A percentile compares a stretch with the other conserved stretches of the same genome.
These are phyloP conservation scores for Zoanthus sansibaricus DNA, from an alignment of 92 coral and sea anemone genomes.

Conservation along the genomic window DNA sequence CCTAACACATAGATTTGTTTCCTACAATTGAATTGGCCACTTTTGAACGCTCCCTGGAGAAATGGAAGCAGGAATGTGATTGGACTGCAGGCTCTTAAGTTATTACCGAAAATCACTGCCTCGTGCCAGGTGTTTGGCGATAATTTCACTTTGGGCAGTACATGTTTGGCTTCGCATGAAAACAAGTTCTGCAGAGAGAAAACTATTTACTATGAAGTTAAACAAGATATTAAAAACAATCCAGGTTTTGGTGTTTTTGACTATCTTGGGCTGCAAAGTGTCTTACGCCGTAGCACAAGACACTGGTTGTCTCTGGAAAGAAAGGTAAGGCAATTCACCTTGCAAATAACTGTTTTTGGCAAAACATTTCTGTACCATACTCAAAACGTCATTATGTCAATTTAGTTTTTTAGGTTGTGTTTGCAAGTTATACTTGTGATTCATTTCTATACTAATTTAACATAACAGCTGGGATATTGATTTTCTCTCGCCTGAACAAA, in stretches of 20 bases:
- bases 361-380: neutral
- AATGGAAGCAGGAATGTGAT: slow-evolving; percentile 22
- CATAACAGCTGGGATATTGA: neutral
- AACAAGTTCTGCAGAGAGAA: slow-evolving; percentile 13
- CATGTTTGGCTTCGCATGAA: slow-evolving; percentile 17
- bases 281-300: neutral
- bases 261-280: neutral
- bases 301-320: slow-evolving; percentile 19
- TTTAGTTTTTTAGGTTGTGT: neutral
- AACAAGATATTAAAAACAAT: neutral
- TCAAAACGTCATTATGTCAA: neutral
- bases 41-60: slow-evolving; percentile 44
- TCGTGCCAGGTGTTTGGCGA: slow-evolving; percentile 66
- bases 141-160: slow-evolving; percentile 36
- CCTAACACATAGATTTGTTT: slow-evolving; percentile 22
- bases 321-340: slow-evolving; percentile 18
- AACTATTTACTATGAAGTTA: neutral
- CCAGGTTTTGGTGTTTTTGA: slow-evolving; percentile 5
- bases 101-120: slow-evolving; percentile 53
- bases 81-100: slow-evolving; percentile 28
- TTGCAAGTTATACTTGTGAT: neutral
- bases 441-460: neutral
- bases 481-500: neutral
- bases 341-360: neutral
- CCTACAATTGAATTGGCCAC: slow-evolving; percentile 19